A percentile compares a stretch with the other conserved stretches of the same genome.
phyloP scores from a whole-genome alignment of 2,888 invertebrate genomes.

The Sesia bembeciformis region DNA sequence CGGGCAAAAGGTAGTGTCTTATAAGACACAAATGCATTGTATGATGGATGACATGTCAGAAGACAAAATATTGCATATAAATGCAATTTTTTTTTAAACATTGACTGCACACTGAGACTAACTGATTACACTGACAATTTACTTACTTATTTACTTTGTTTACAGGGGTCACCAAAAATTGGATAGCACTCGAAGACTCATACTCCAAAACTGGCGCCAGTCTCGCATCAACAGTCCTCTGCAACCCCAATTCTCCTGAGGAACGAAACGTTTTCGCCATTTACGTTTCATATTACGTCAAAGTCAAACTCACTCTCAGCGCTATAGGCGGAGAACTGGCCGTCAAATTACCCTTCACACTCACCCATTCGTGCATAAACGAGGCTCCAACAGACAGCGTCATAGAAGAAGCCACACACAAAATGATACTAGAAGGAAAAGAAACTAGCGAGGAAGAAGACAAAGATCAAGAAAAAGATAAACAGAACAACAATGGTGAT shows the following conservation, averaged over 20 bases:
- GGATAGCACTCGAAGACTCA: slow-evolving; percentile 92
- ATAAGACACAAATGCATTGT: too few relatives aligned
- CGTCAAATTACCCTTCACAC: slow-evolving; percentile 84
- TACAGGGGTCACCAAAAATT: slow-evolving; percentile 87
- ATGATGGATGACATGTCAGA: too few relatives aligned
- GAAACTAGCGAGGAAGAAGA: slow-evolving; percentile 60
- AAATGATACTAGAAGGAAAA: slow-evolving; percentile 63
- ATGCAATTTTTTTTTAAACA: too few relatives aligned
- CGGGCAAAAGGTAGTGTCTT: too few relatives aligned
- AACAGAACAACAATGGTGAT: slow-evolving; percentile 48
- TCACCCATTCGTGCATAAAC: slow-evolving; percentile 83
- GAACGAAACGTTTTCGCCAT: slow-evolving; percentile 92
- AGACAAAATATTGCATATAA: too few relatives aligned
- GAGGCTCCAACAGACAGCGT: slow-evolving; percentile 74
- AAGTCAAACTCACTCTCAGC: slow-evolving; percentile 87
- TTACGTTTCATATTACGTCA: slow-evolving; percentile 93
- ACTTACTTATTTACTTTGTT: too few relatives aligned
- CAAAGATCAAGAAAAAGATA: slow-evolving; percentile 48
- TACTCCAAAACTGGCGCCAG: slow-evolving; percentile 81
- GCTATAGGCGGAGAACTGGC: slow-evolving; percentile 88
- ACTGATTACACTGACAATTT: too few relatives aligned
- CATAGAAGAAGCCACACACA: slow-evolving; percentile 61
- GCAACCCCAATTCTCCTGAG: slow-evolving; percentile 72
- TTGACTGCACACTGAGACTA: too few relatives aligned
- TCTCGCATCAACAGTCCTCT: slow-evolving; percentile 76